These are phyloP conservation scores for Chironomus tepperi DNA, from an alignment of 1,140 invertebrate species.

Conservation along the genomic window DNA sequence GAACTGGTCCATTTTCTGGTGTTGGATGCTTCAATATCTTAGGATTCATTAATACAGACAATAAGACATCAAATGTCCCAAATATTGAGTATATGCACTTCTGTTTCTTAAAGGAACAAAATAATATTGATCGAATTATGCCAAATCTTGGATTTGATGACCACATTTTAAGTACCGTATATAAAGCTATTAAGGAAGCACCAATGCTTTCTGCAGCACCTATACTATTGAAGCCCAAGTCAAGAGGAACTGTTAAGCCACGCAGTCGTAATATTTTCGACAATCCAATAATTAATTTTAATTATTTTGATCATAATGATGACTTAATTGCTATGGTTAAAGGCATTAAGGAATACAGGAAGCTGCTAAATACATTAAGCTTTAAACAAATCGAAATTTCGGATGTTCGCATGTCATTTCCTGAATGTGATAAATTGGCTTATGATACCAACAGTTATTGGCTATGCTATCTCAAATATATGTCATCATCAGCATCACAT, in stretches of 20 bases:
- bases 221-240: constrained; percentile 42
- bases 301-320: constrained; percentile 41
- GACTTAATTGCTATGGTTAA: constrained; percentile 40
- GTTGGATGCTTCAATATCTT: constrained; percentile 37
- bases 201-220: constrained; percentile 39
- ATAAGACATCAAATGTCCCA: constrained; percentile 35
- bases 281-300: constrained; percentile 49
- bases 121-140: background rate
- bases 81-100: constrained; percentile 34
- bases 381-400: constrained; percentile 28
- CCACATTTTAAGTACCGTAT: too few relatives aligned
- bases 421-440: constrained; percentile 35
- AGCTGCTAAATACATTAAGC: constrained; percentile 25
- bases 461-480: constrained; percentile 42
- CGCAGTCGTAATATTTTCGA: constrained; percentile 44
- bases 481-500: constrained; percentile 42
- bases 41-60: constrained; percentile 40
- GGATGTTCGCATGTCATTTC: constrained; percentile 33
- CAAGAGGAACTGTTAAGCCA: constrained; percentile 44
- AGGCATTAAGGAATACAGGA: constrained; percentile 37
- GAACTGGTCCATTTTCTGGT: constrained; percentile 28
- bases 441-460: constrained; percentile 35
- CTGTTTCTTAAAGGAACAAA: background rate
- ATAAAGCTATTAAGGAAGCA: background rate
- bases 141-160: constrained; percentile 37